phyloP scores from a whole-genome alignment of 37 sponge, comb jelly and placozoan species.

The Halichondria panicea region DNA sequence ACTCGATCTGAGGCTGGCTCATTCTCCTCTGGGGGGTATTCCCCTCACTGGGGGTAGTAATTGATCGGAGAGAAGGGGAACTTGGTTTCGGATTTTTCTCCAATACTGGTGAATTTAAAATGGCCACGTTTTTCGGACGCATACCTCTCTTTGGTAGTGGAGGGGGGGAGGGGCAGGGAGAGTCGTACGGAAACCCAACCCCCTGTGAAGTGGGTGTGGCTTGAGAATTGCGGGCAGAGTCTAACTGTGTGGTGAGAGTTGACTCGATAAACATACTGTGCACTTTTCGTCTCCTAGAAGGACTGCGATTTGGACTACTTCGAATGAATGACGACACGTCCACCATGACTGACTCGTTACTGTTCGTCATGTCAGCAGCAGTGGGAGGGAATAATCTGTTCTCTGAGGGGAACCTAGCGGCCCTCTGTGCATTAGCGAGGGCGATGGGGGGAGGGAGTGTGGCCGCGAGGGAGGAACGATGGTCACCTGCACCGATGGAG shows the following conservation, averaged over 20 bases:
- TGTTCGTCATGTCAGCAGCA: too few relatives aligned
- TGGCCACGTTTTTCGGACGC: too few relatives aligned
- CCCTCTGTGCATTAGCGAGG: too few relatives aligned
- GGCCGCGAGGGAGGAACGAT: too few relatives aligned
- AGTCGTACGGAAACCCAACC: too few relatives aligned
- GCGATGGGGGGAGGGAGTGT: too few relatives aligned
- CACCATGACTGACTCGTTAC: slow-evolving; percentile 23
- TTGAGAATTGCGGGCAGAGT: neutral
- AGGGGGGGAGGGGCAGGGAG: slow-evolving; percentile 7
- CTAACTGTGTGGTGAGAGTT: neutral
- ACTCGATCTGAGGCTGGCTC: slow-evolving; percentile 11
- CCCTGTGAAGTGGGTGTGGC: too few relatives aligned
- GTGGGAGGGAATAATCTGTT: too few relatives aligned
- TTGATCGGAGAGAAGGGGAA: neutral
- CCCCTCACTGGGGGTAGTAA: neutral
- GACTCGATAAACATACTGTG: slow-evolving; percentile 23
- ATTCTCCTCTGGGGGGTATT: slow-evolving; percentile 8
- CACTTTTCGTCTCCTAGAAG: neutral
- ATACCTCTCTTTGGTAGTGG: slow-evolving; percentile 7
- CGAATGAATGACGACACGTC: slow-evolving; percentile 25
- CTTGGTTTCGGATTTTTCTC: neutral
- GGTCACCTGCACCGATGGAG: too few relatives aligned
- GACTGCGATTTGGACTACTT: neutral
- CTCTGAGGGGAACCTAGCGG: too few relatives aligned
- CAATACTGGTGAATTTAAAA: neutral